Evolutionary conservation across 2,797 vertebrate genomes (phyloP), one percentile per base, ranked within the genome.

Genomic region (Spea hammondii): DNA sequence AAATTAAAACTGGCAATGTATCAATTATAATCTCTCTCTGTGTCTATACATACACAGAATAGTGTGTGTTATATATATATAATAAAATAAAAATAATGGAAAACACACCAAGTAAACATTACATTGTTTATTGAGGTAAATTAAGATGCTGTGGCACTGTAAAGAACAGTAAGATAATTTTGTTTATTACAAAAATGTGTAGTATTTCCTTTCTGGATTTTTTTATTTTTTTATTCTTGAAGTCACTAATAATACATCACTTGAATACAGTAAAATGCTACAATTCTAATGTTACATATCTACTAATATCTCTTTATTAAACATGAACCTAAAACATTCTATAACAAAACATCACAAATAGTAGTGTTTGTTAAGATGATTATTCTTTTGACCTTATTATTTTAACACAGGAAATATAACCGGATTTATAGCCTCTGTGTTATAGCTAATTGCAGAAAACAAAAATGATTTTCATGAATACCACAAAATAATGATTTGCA

Each of bases 101-200:
- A 59, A 57, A 59, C 12, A 73, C 48, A 44, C 3, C 57, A 68
- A 62, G 60, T 48, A 79, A 53, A 47, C 9, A 44, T 5, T 66
- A 68, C 17, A 45, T 49, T 74, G 54, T 69, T 62, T 79, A 66
- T 57, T 65, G 50, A 74, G 65, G 65, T 79, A 73, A 32, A 69
- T 13, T 53, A 12, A 14, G 46, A 79, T 14, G 51, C n/a, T 17
- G n/a, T 62, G 59, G 59, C 59, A 62, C 59, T 5, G 32, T 62
- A 62, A 62, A 62, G 5, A 17, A 62, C 59, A 44, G 14, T 57
- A 57, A 57, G 55, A 57, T 6, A 57, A 62, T n/a, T 32, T 32
- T 12, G 6, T 32, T 6, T 17, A 32, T 62, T 17, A 32, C 14
- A 62, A 32, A 62, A 17, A 9, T 57, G 6, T 13, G 55, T 13